Evolutionary conservation across 2,888 invertebrate genomes (phyloP).

Genomic region (Ichneumon xanthorius): DNA sequence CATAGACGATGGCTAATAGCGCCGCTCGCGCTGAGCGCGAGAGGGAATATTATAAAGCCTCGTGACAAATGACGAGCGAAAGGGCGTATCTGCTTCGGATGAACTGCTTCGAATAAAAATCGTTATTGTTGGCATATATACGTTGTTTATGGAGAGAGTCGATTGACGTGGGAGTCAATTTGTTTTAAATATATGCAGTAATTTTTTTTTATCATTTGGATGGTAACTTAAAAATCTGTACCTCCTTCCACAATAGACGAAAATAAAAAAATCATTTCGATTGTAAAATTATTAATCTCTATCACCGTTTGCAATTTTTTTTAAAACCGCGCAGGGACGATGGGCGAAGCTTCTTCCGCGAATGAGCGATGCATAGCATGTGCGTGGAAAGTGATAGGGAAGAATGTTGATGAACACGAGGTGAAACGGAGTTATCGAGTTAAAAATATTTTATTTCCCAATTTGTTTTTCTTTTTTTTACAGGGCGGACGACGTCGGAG

Average conservation of each 20-base stretch:
- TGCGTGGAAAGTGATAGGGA: not conserved
- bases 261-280: not conserved
- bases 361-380: not conserved
- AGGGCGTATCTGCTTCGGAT: conserved; percentile 5
- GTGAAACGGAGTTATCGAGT: not conserved
- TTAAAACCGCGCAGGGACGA: no score
- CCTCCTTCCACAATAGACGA: no score
- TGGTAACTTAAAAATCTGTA: no score
- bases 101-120: not conserved
- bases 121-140: not conserved
- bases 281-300: not conserved
- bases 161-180: not conserved
- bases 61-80: not conserved
- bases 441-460: not conserved
- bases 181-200: not conserved
- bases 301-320: not conserved
- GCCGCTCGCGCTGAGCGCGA: not conserved
- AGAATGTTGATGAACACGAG: not conserved
- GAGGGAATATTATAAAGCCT: conserved; percentile 3
- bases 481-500: not conserved
- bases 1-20: conserved; percentile 10
- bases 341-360: no score
- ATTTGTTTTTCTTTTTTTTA: not conserved
- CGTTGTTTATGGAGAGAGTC: not conserved
- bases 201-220: no score